Base-by-base conservation (phyloP, 2,797 vertebrate genomes). In the Erpetoichthys calabaricus region DNA sequence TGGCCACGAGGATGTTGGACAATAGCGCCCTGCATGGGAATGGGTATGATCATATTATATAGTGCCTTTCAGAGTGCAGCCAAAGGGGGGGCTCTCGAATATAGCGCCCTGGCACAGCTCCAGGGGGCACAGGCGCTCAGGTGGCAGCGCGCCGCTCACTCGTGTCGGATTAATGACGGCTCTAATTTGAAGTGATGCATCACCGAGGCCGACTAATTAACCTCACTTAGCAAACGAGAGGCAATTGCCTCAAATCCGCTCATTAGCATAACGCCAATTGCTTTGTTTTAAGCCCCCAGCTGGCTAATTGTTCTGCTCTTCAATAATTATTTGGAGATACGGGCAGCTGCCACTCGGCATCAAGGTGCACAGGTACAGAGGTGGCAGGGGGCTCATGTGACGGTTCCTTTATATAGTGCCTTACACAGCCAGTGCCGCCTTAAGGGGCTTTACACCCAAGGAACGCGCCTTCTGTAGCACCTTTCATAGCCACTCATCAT, bases 221-320 rank as follows among this genome's bases (percentile, higher is more conserved):
- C 61, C 2, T 63, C 73, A 72, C 81, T 82, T 80, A 80, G 74
- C 65, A 62, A 75, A 74, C 70, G 70, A 76, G 73, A 64, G 64
- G 66, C 69, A 80, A 81, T 78, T 71, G 73, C 70, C 70, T 54
- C 66, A 72, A 81, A 75, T 81, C 70, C 52, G 74, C 68, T 80
- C 75, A 84, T 81, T 81, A 82, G 68, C 77, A 76, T 73, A 75
- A 68, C 79, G 77, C 75, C 71, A 81, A 81, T 74, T 70, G 79
- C 77, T 79, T 77, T 81, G 79, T 80, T 81, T 81, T 75, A 80
- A 75, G 74, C 68, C 76, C 70, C 76, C 80, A 82, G 77, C 77
- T 82, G 82, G 73, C 75, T 84, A 81, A 84, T 80, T 73, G 76
- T 72, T 72, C 70, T 59, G 63, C 62, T 53, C 63, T 54, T 45